These are phyloP conservation scores for Aphidius ervi DNA, from an alignment of 1,140 invertebrate genomes.

Conservation along the genomic window DNA sequence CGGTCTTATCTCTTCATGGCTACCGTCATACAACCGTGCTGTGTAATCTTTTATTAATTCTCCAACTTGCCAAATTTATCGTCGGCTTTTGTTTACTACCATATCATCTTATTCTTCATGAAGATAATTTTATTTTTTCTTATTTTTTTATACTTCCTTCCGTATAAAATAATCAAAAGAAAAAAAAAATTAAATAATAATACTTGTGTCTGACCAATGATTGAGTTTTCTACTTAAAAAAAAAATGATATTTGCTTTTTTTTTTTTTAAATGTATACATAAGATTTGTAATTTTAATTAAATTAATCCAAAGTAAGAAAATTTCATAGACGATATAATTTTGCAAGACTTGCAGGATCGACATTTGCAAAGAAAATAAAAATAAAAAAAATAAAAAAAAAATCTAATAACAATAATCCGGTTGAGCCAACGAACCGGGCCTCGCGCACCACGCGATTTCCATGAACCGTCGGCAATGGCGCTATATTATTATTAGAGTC, in stretches of 20 bases:
- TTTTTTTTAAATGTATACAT: too few species aligned
- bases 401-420: constrained; percentile 20
- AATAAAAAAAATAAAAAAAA: not conserved
- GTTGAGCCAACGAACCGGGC: constrained; percentile 17
- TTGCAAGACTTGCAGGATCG: constrained; percentile 2
- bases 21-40: constrained; percentile 36
- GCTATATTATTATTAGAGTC: constrained; percentile 57
- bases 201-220: too few species aligned
- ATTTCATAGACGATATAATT: too few species aligned
- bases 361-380: constrained; percentile 5
- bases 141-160: too few species aligned
- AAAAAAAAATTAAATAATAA: too few species aligned
- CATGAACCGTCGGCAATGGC: constrained; percentile 45
- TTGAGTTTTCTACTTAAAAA: too few species aligned
- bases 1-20: constrained; percentile 45
- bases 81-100: constrained; percentile 51
- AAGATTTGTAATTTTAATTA: too few species aligned
- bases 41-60: constrained; percentile 58
- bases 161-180: too few species aligned
- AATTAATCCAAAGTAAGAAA: too few species aligned
- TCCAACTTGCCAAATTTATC: constrained; percentile 54
- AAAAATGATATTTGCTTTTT: too few species aligned
- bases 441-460: constrained; percentile 34
- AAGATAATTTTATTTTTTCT: too few species aligned
- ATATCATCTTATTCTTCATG: too few species aligned